Evolutionary conservation across 2,888 invertebrate species (phyloP), one percentile per base, ranked within the genome.

Genomic region (Caenorhabditis afra): DNA sequence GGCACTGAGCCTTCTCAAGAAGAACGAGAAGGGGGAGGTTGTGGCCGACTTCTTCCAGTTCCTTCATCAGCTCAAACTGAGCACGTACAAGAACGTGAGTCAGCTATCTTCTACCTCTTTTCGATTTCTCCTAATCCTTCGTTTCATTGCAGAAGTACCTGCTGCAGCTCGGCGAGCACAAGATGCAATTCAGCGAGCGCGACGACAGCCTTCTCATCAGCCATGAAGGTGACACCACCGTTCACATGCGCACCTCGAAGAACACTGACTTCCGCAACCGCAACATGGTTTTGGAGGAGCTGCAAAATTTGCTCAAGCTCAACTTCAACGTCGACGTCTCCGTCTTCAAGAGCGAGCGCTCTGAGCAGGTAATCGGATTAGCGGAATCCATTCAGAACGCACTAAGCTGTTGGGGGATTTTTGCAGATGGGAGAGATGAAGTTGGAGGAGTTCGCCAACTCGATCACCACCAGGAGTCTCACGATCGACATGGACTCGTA

Each of bases 261-360:
- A 61, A 62, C 45, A 18, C 22, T 2, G 20, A 39, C 16, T 53
- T 62, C 37, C 64, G 41, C 16, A 35, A 37, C 20, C 57, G 73
- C 11, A 73, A 73, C n/a, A 73, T 64, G 64, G 73, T 64, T 0
- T 58, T 58, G 44, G 73, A 73, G 44, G 64, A 64, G 44, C 58
- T 73, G 14, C 57, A 57, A 11, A 64, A 73, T 8, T 2, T 57
- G 50, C 57, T 73, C 22, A 39, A 41, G 12, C 16, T 58, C 49
- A 64, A 64, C 7, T 8, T 73, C 12, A 49, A 47, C 14, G 64
- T 73, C 18, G 44, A 22, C 41, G 50, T 37, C 10, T 49, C 64
- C 14, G 1, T 52, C 14, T 64, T 65, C 37, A 29, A 14, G 10
- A 73, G 64, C 73, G 58, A 64, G 22, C 50, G 52, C 23, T 23